Evolutionary conservation across 2,888 invertebrate genomes (phyloP), one percentile per base, ranked within the genome.

Genomic region (Drosophila yooni): DNA sequence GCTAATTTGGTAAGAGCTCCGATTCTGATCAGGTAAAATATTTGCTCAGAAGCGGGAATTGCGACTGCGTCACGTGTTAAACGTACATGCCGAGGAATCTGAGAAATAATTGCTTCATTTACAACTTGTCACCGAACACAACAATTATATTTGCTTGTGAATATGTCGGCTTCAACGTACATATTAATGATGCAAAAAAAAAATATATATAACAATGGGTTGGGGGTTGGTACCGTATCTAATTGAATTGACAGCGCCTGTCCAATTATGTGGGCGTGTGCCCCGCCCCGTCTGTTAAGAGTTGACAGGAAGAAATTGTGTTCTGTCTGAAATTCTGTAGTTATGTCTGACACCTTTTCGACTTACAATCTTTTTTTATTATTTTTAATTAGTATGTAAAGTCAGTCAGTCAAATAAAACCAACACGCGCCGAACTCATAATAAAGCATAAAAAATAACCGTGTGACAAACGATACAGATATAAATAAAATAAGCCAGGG

Each of bases 131-230:
- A 84, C 70, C 75, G 70, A 69, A 52, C 57, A 70, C 75, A 68
- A 58, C 84, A 77, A 87, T 83, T 74, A 76, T 74, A 86, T 83
- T 82, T 83, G 73, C 77, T 82, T 80, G 48, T 59, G 59, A 56
- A 56, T 60, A 40, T 50, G 31, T 31, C 50, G 5, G 50, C 10
- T 33, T 76, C 46, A 57, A 40, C 58, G 61, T 68, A 64, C 77
- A 77, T 76, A 76, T 58, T 68, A 76, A 76, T 71, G 57, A 58
- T 67, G 50, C 15, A 15, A 8, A 15, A 13, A 21, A 7, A n/a
- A 36, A 7, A 46, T 2, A 21, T 11, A 25, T 7, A 56, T n/a
- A 38, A 52, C 53, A 75, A 64, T 57, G 52, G 31, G 43, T 50
- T 63, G 48, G 10, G 29, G 52, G 66, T 56, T 61, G 58, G 60